Percentiles rank a stretch among this genome's conserved stretches.
Evolutionary conservation across 2,797 vertebrate species (phyloP).

Genomic region (Pseudochaenichthys georgianus): DNA sequence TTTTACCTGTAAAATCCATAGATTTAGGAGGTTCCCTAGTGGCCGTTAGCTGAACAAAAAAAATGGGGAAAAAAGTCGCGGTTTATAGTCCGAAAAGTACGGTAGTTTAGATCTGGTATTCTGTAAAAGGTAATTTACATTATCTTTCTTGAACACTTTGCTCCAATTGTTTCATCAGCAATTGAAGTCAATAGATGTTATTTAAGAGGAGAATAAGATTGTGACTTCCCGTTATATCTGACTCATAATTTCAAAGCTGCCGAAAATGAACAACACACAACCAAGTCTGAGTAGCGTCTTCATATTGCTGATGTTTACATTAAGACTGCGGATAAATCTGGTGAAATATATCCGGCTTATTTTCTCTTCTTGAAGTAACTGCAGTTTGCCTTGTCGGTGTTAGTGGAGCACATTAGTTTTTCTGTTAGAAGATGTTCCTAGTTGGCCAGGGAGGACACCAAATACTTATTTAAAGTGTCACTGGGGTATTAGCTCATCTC

Average conservation of each 20-base stretch:
- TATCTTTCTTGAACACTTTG: neutral
- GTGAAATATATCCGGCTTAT: neutral
- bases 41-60: no score
- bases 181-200: neutral
- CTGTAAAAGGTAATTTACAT: neutral
- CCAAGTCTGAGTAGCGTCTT: neutral
- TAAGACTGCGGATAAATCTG: no score
- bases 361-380: neutral
- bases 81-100: no score
- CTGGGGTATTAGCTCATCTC: constrained; percentile 25
- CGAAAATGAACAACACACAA: neutral
- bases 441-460: constrained; percentile 5
- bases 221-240: neutral
- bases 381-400: constrained; percentile 13
- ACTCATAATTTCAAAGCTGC: neutral
- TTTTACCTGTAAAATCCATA: no score
- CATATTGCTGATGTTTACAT: neutral
- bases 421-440: constrained; percentile 34
- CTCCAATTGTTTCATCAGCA: neutral
- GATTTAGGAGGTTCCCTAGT: no score
- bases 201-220: neutral
- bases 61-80: no score
- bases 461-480: constrained; percentile 25
- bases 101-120: neutral
- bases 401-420: constrained; percentile 24